These are phyloP conservation scores for Chionis minor DNA, from an alignment of 2,113 vertebrate species.

Conservation along the genomic window DNA sequence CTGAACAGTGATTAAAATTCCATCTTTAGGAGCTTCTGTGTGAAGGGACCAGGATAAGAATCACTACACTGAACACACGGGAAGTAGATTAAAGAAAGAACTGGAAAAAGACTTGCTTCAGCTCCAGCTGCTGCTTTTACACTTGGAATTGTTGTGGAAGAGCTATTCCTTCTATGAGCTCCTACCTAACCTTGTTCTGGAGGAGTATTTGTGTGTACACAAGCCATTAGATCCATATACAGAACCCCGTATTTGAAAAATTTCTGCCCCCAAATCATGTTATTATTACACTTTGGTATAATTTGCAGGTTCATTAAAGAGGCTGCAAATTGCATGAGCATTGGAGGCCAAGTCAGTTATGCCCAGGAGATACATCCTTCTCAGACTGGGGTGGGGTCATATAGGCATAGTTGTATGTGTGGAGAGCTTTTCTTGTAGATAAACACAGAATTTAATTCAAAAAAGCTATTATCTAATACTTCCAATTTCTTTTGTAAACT, in stretches of 20 bases:
- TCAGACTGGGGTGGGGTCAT: background rate
- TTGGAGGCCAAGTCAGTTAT: background rate
- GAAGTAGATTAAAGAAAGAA: background rate
- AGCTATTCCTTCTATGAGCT: background rate
- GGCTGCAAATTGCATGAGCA: background rate
- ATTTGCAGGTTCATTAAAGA: background rate
- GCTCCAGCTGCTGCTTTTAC: background rate
- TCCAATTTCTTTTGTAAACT: background rate
- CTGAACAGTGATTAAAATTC: background rate
- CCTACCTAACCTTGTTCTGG: background rate
- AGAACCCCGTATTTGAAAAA: background rate
- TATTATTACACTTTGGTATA: background rate
- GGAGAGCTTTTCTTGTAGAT: background rate
- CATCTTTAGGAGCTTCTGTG: background rate
- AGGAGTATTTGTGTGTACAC: background rate
- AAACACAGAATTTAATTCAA: background rate
- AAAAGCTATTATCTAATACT: background rate
- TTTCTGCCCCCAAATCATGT: background rate
- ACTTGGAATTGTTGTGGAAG: background rate
- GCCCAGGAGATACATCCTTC: background rate
- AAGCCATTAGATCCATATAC: background rate
- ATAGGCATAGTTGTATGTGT: background rate
- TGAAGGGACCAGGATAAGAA: background rate
- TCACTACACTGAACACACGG: background rate
- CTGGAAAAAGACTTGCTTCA: background rate